phyloP scores from a whole-genome alignment of 2,888 invertebrate genomes.

The Amiota mariae region DNA sequence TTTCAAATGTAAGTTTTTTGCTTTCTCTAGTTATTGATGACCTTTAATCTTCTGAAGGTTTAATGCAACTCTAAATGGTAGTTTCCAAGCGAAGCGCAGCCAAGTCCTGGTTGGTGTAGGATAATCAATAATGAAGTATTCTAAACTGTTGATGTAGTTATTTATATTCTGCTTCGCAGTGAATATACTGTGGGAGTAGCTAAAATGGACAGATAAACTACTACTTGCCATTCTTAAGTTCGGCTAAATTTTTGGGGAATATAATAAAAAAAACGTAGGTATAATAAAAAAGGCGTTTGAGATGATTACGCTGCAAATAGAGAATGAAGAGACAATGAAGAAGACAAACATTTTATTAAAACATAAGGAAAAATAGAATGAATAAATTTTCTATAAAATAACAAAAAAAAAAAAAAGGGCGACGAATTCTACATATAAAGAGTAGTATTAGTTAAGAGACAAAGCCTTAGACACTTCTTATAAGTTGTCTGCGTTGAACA shows the following conservation, averaged over 20 bases:
- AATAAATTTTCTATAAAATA: not conserved
- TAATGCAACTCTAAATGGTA: not conserved
- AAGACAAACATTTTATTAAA: constrained; percentile 31
- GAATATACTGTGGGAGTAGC: not conserved
- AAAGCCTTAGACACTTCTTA: not conserved
- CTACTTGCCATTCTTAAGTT: constrained; percentile 60
- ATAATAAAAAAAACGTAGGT: constrained; percentile 57
- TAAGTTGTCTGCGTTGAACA: not conserved
- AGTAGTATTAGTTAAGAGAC: not conserved
- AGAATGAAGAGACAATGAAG: constrained; percentile 47
- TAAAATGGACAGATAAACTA: constrained; percentile 42
- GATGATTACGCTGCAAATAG: constrained; percentile 69
- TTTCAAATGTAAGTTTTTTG: constrained; percentile 1
- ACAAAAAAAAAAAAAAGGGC: not conserved
- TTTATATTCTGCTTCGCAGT: not conserved
- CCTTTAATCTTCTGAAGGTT: not conserved
- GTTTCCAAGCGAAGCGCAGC: not conserved
- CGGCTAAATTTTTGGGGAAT: constrained; percentile 58
- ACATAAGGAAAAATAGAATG: constrained; percentile 20
- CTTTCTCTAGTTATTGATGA: not conserved
- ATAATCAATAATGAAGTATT: not conserved
- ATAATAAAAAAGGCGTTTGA: constrained; percentile 47
- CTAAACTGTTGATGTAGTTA: not conserved
- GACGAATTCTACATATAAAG: not conserved
- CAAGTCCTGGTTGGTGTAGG: not conserved